Conservation (phyloP, 2,113 vertebrate species). For the Charadrius vociferus region DNA sequence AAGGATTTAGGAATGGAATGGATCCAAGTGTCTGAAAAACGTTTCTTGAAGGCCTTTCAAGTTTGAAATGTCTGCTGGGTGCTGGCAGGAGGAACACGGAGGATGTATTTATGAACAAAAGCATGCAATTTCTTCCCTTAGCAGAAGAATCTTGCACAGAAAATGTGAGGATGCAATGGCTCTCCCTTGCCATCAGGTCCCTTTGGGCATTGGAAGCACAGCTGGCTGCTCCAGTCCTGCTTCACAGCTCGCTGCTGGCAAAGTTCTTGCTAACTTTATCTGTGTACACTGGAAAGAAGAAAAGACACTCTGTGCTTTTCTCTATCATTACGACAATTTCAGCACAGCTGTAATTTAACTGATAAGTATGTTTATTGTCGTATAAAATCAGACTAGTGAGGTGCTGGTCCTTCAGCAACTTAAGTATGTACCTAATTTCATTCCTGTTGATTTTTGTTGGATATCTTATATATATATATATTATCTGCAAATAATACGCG, state of each 20-base stretch:
- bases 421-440: background rate
- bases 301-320: background rate
- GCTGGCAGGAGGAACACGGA: background rate
- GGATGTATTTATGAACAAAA: background rate
- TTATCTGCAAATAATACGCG: background rate
- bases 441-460: background rate
- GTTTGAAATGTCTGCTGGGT: slow-evolving; percentile 1
- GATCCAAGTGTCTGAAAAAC: slow-evolving; percentile 16
- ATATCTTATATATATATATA: background rate
- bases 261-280: background rate
- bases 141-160: background rate
- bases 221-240: background rate
- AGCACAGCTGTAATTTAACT: background rate
- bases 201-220: background rate
- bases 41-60: slow-evolving; percentile 5
- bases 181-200: background rate
- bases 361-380: background rate
- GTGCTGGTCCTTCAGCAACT: background rate
- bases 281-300: background rate
- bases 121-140: background rate
- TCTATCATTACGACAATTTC: background rate
- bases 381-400: background rate
- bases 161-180: background rate
- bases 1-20: slow-evolving; percentile 16
- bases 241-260: background rate